phyloP scores from a whole-genome alignment of 2,113 vertebrate species.

The Spermophilus dauricus region DNA sequence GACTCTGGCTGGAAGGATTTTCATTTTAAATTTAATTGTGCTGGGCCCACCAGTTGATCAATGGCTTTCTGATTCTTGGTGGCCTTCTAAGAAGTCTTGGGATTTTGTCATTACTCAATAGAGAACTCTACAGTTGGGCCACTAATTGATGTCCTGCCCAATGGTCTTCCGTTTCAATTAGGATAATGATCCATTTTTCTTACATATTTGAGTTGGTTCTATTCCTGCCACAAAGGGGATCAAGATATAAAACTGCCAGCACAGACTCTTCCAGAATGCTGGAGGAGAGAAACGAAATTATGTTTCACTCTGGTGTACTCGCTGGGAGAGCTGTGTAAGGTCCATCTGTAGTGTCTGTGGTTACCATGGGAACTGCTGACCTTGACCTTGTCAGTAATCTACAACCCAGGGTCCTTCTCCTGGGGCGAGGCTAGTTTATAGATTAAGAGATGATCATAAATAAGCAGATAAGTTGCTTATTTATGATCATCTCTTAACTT shows the following conservation, averaged over 20 bases:
- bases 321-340: neutral
- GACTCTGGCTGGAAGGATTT: neutral
- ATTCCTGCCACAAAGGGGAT: neutral
- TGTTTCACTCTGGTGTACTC: neutral
- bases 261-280: constrained; percentile 10
- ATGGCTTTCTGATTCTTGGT: neutral
- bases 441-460: neutral
- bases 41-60: neutral
- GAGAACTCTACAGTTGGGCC: constrained; percentile 31
- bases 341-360: neutral
- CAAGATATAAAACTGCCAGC: neutral
- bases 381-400: neutral
- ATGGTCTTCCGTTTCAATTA: constrained; percentile 19
- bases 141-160: neutral
- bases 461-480: neutral
- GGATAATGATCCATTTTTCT: neutral
- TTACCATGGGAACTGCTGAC: neutral
- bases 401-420: neutral
- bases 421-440: neutral
- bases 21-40: constrained; percentile 50
- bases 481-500: too few species aligned
- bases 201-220: neutral
- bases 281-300: constrained; percentile 42
- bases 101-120: constrained; percentile 50
- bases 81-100: constrained; percentile 46